phyloP scores from a whole-genome alignment of 2,797 vertebrate genomes.

The Acrossocheilus wenchowensis region DNA sequence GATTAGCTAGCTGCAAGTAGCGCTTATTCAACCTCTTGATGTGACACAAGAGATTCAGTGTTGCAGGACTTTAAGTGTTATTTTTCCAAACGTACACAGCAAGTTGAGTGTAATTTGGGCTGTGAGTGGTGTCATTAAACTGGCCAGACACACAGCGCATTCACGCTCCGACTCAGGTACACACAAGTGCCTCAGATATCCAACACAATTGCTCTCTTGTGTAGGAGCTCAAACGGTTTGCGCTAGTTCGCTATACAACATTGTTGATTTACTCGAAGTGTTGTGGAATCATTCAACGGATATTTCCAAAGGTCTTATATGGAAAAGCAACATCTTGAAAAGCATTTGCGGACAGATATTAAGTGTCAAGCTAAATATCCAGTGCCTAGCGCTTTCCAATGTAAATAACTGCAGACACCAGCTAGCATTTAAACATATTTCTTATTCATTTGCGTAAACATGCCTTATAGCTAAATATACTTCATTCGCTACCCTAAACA shows the following conservation, averaged over 20 bases:
- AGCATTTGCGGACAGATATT: slow-evolving; percentile 25
- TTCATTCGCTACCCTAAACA: neutral
- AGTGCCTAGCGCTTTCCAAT: slow-evolving; percentile 17
- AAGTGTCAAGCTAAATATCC: slow-evolving; percentile 31
- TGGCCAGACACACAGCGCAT: slow-evolving; percentile 74
- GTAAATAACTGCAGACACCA: slow-evolving; percentile 9
- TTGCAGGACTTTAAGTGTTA: slow-evolving; percentile 70
- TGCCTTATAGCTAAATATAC: neutral
- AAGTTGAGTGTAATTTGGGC: slow-evolving; percentile 75
- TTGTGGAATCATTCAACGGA: slow-evolving; percentile 44
- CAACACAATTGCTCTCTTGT: slow-evolving; percentile 75
- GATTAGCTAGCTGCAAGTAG: slow-evolving; percentile 55
- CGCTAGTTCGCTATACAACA: slow-evolving; percentile 47
- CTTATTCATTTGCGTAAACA: neutral
- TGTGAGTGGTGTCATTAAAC: slow-evolving; percentile 80
- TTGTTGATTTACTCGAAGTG: slow-evolving; percentile 40
- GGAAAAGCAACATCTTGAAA: slow-evolving; percentile 40
- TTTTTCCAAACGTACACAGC: slow-evolving; percentile 71
- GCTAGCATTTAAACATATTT: slow-evolving; percentile 29
- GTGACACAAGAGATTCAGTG: slow-evolving; percentile 75
- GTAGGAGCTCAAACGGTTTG: slow-evolving; percentile 56
- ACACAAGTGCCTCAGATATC: slow-evolving; percentile 75
- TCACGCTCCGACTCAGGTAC: slow-evolving; percentile 68
- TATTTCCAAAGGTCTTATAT: slow-evolving; percentile 34
- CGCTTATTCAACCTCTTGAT: slow-evolving; percentile 59